Base-by-base conservation (phyloP, 2,113 vertebrate species). In the Willisornis vidua region DNA sequence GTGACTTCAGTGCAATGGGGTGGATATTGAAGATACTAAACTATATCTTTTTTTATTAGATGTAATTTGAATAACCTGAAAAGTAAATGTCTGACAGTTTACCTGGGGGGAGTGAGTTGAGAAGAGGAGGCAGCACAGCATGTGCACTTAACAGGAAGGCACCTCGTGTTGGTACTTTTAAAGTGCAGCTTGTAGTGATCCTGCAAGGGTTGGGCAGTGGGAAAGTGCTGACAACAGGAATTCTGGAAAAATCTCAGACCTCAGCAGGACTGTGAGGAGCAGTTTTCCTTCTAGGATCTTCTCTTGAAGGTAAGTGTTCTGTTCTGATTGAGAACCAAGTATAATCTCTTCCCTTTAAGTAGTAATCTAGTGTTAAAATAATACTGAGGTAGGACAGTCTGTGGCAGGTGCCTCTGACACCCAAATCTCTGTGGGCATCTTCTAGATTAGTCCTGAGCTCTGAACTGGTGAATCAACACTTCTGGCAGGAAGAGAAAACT, bases 31-130 rank as follows among this genome's bases (percentile, higher is more conserved):
- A 63, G 58, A 57, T 63, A 37, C 58, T 71, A 77, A 93, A 41
- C 52, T 93, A 2, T 10, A 14, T 58, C 19, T 87, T 55, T 41
- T 63, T 41, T 75, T 79, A 54, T 72, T 91, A 94, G 57, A 41
- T 63, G 33, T 79, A 31, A 72, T 93, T 89, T 94, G 78, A 89
- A 85, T 94, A 95, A 93, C 82, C 75, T 73, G 85, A 88, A 77
- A 67, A 89, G 76, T 77, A 23, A 87, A 79, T 18, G 14, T 89
- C 74, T 89, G 26, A 68, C 92, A 49, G 55, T 62, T 65, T 72
- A 63, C 85, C 74, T 80, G 61, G 11, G 63, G 83, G 71, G 61
- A 66, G 61, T 12, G 31, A 52, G 65, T 81, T 87, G 26, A 89
- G 86, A 74, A 59, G 51, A 86, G 79, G 43, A 77, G 90, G 67